phyloP scores from a whole-genome alignment of 2,113 vertebrate species.

The Python bivittatus region DNA sequence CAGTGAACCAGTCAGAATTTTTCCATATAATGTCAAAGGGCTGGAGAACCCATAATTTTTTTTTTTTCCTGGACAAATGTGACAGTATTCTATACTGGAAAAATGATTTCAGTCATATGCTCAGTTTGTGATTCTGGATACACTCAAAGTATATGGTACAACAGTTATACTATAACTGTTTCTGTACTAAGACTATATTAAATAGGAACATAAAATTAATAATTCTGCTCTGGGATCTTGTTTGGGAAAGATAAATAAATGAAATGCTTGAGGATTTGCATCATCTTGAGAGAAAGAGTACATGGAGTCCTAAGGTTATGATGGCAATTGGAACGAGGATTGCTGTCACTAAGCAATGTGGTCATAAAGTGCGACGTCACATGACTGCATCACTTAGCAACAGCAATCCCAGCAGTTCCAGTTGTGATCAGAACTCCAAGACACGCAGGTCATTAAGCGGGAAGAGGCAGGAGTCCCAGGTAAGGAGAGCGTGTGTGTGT shows the following conservation, averaged over 20 bases:
- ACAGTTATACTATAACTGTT: background rate
- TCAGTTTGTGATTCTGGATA: background rate
- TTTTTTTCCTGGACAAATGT: background rate
- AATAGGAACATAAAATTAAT: background rate
- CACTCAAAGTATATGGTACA: background rate
- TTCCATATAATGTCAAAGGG: background rate
- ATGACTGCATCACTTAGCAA: too few species aligned
- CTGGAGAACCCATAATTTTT: background rate
- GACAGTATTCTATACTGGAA: background rate
- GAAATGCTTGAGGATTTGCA: background rate
- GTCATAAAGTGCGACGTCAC: too few species aligned
- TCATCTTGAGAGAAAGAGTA: background rate
- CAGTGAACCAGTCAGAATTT: too few species aligned
- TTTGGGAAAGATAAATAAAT: background rate
- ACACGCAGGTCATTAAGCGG: too few species aligned
- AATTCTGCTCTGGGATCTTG: background rate
- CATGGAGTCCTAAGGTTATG: background rate
- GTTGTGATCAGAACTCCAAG: too few species aligned
- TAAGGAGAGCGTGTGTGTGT: too few species aligned
- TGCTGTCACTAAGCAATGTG: too few species aligned
- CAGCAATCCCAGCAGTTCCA: too few species aligned
- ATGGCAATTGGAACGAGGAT: too few species aligned
- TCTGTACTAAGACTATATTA: background rate
- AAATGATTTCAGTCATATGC: background rate
- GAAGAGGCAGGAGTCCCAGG: too few species aligned